Conservation (phyloP, 2,113 vertebrate genomes). For the Myrmecophaga tridactyla region DNA sequence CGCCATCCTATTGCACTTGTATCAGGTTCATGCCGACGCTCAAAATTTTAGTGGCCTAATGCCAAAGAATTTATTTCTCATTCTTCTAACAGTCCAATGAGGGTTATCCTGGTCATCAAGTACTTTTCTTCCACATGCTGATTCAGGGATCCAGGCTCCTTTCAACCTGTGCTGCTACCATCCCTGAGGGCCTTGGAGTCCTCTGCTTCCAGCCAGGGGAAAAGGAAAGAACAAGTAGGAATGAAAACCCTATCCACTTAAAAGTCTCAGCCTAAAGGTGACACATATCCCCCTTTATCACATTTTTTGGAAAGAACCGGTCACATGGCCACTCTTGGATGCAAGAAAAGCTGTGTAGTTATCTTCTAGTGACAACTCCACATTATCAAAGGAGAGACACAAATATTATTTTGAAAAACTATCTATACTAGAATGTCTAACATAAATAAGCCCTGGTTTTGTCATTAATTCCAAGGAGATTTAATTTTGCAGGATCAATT, state of each 20-base stretch:
- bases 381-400: background rate
- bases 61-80: background rate
- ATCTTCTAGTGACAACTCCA: background rate
- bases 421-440: background rate
- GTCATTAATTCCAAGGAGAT: conserved; percentile 5
- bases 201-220: background rate
- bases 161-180: background rate
- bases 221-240: background rate
- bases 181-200: background rate
- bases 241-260: background rate
- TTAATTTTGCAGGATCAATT: background rate
- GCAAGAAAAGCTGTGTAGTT: background rate
- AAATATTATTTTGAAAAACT: background rate
- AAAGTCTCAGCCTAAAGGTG: background rate
- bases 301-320: background rate
- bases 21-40: background rate
- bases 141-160: background rate
- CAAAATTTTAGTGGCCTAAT: background rate
- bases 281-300: background rate
- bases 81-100: background rate
- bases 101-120: background rate
- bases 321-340: background rate
- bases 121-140: background rate
- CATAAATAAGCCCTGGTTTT: background rate
- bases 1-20: background rate